Conservation (phyloP, 2,797 vertebrate genomes). For the Rhinogobio ventralis region DNA sequence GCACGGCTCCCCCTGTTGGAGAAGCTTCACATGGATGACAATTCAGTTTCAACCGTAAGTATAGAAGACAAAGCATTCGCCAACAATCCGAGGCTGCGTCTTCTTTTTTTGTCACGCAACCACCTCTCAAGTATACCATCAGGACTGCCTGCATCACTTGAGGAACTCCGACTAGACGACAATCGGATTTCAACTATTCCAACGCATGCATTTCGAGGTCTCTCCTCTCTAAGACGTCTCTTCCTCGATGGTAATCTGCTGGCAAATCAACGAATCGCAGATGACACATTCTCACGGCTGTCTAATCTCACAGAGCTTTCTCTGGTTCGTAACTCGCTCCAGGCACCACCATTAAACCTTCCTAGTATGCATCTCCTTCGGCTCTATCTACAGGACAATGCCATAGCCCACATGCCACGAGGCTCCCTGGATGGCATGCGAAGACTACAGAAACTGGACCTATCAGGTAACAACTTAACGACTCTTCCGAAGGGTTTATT, state of each 20-base stretch:
- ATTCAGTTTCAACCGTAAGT: conserved; percentile 94
- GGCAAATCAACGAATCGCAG: conserved; percentile 94
- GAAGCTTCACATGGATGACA: conserved; percentile 94
- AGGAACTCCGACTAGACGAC: conserved; percentile 92
- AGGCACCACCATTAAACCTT: conserved; percentile 87
- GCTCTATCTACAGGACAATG: conserved; percentile 92
- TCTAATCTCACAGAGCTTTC: conserved; percentile 93
- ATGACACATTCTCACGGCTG: conserved; percentile 89
- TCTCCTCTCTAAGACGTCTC: conserved; percentile 86
- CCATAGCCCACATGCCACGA: conserved; percentile 89
- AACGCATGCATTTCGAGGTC: conserved; percentile 89
- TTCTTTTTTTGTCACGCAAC: conserved; percentile 93
- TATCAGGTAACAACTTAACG: conserved; percentile 97
- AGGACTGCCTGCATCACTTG: conserved; percentile 88
- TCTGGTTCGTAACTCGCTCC: conserved; percentile 89
- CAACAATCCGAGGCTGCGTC: conserved; percentile 84
- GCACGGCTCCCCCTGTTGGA: conserved; percentile 90
- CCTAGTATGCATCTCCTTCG: conserved; percentile 86
- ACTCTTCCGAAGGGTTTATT: conserved; percentile 89
- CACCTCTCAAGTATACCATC: conserved; percentile 95
- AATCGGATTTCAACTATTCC: conserved; percentile 96
- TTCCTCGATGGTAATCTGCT: conserved; percentile 94
- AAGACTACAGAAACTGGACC: conserved; percentile 86
- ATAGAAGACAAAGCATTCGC: conserved; percentile 95
- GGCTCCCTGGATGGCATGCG: conserved; percentile 86